phyloP scores from a whole-genome alignment of 2,888 invertebrate genomes.

The Cryptus viduatorius region DNA sequence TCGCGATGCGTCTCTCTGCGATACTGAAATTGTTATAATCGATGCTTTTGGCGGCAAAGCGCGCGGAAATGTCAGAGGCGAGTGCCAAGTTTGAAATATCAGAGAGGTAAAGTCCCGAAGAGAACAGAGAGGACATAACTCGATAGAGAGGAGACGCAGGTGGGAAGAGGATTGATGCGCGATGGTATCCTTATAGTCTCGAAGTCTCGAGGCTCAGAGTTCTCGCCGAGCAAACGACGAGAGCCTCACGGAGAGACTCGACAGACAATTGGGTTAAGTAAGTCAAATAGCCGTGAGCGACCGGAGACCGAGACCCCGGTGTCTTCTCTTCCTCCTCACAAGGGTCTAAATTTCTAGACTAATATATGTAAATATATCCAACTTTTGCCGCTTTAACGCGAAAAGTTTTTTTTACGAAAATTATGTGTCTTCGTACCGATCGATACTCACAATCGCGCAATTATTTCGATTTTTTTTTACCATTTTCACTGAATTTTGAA shows the following conservation, averaged over 20 bases:
- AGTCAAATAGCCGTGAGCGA: conserved; percentile 75
- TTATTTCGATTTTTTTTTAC: too few species aligned
- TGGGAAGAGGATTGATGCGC: conserved; percentile 38
- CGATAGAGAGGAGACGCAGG: conserved; percentile 45
- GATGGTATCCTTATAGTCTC: conserved; percentile 7
- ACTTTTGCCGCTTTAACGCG: too few species aligned
- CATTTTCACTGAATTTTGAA: too few species aligned
- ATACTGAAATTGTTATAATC: neutral
- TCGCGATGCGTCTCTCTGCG: neutral
- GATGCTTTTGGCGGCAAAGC: conserved; percentile 20
- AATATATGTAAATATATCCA: neutral
- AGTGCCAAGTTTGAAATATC: conserved; percentile 58
- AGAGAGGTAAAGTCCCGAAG: conserved; percentile 50
- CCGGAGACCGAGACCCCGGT: conserved; percentile 57
- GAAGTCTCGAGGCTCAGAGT: conserved; percentile 50
- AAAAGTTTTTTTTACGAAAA: too few species aligned
- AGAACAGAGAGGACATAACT: conserved; percentile 56
- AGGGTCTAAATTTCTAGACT: neutral
- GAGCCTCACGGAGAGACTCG: conserved; percentile 68
- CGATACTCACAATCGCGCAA: too few species aligned
- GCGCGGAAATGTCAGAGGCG: conserved; percentile 25
- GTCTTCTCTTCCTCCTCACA: conserved; percentile 34
- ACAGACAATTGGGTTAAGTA: conserved; percentile 77
- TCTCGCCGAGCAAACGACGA: conserved; percentile 44
- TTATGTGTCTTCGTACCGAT: too few species aligned